Percentiles rank a stretch among this genome's conserved stretches.
Evolutionary conservation across 2,113 vertebrate species (phyloP).

Genomic region (Fregetta grallaria): DNA sequence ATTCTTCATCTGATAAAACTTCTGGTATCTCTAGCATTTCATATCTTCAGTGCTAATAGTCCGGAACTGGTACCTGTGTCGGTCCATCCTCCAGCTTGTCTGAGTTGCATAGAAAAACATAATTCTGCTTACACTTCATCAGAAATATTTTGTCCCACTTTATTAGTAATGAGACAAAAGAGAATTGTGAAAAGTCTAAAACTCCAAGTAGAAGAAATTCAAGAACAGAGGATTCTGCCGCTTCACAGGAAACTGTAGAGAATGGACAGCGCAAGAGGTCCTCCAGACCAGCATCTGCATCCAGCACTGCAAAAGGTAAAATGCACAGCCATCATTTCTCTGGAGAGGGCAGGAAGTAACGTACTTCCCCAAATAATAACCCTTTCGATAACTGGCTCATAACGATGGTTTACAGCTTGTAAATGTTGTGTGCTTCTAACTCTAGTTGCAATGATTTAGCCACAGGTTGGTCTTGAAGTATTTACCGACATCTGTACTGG

Average conservation of each 20-base stretch:
- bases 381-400: neutral
- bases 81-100: slow-evolving; percentile 54
- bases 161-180: slow-evolving; percentile 85
- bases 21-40: slow-evolving; percentile 39
- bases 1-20: slow-evolving; percentile 59
- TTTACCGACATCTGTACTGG: neutral
- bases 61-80: slow-evolving; percentile 23
- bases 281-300: slow-evolving; percentile 83
- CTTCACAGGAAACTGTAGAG: slow-evolving; percentile 82
- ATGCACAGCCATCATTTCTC: neutral
- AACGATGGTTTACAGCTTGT: neutral
- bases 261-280: slow-evolving; percentile 91
- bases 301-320: slow-evolving; percentile 86
- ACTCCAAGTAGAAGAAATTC: slow-evolving; percentile 92
- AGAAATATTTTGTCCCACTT: slow-evolving; percentile 69
- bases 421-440: neutral
- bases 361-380: neutral
- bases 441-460: neutral
- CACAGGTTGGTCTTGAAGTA: neutral
- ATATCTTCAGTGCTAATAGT: slow-evolving; percentile 49
- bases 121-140: slow-evolving; percentile 63
- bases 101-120: slow-evolving; percentile 47
- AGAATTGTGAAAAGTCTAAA: slow-evolving; percentile 89
- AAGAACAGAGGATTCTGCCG: slow-evolving; percentile 87
- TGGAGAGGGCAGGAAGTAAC: neutral